phyloP scores from a whole-genome alignment of 2,797 vertebrate species.

The Spatula clypeata region DNA sequence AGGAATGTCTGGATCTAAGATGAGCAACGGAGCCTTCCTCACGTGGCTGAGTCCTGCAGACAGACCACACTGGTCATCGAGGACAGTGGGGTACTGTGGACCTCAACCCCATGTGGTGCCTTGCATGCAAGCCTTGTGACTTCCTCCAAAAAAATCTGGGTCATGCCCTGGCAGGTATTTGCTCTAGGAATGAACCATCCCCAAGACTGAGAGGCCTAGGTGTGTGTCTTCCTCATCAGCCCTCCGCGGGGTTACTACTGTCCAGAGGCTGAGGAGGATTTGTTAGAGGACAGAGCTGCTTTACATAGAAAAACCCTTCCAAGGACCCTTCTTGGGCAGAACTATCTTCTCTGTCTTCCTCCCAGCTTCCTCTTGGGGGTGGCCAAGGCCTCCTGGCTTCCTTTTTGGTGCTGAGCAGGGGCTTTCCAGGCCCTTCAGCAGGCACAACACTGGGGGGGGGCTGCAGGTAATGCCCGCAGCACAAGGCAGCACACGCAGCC shows the following conservation, averaged over 20 bases:
- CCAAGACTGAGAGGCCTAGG: not conserved
- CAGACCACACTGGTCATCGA: not conserved
- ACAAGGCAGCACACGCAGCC: not conserved
- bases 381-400: not conserved
- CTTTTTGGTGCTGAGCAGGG: not conserved
- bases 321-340: too few relatives aligned
- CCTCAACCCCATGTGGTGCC: not conserved
- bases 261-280: not conserved
- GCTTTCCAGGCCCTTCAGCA: too few relatives aligned
- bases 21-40: not conserved
- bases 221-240: not conserved
- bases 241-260: not conserved
- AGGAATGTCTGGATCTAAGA: conserved; percentile 57
- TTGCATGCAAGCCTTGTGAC: not conserved
- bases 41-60: not conserved
- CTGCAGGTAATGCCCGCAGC: not conserved
- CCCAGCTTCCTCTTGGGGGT: not conserved
- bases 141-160: conserved; percentile 22
- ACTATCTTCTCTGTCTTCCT: not conserved
- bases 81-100: not conserved
- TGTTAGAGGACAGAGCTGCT: not conserved
- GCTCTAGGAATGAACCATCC: not conserved
- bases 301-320: not conserved
- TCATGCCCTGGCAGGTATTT: not conserved
- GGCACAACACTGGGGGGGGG: rapidly evolving